phyloP scores from a whole-genome alignment of 2,113 vertebrate species.

The Conger conger region DNA sequence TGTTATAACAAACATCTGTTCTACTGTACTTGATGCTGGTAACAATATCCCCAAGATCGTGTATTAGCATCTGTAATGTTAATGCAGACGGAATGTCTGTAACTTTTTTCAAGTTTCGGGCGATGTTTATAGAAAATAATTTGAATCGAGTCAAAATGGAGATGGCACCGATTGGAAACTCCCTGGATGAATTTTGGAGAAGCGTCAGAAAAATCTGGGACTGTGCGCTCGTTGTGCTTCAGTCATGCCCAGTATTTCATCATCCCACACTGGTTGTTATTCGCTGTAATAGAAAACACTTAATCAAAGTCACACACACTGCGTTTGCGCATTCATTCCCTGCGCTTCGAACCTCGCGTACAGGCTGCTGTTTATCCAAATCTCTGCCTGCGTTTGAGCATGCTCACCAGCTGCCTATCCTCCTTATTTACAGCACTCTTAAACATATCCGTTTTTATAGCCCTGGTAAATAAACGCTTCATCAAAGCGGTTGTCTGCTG shows the following conservation, averaged over 20 bases:
- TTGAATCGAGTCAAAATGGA: neutral
- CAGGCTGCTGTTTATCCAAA: neutral
- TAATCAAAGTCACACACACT: neutral
- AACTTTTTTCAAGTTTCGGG: neutral
- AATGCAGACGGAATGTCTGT: neutral
- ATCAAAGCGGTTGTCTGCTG: constrained; percentile 7
- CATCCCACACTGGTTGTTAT: constrained; percentile 3
- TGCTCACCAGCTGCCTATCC: constrained; percentile 4
- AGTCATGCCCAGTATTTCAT: neutral
- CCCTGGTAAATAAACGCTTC: neutral
- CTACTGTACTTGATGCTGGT: neutral
- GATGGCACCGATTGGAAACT: neutral
- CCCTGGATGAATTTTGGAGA: neutral
- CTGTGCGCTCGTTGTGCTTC: neutral
- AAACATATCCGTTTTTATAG: neutral
- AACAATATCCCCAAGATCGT: neutral
- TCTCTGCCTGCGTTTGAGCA: constrained; percentile 6
- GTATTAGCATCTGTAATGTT: neutral
- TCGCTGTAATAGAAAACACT: constrained; percentile 12
- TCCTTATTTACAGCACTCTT: constrained; percentile 20
- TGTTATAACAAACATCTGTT: neutral
- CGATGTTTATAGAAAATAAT: neutral
- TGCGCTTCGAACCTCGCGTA: neutral
- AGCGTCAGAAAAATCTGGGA: neutral
- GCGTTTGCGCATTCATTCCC: constrained; percentile 1